Conservation (phyloP, 2,113 vertebrate genomes). For the Hippocampus comes region DNA sequence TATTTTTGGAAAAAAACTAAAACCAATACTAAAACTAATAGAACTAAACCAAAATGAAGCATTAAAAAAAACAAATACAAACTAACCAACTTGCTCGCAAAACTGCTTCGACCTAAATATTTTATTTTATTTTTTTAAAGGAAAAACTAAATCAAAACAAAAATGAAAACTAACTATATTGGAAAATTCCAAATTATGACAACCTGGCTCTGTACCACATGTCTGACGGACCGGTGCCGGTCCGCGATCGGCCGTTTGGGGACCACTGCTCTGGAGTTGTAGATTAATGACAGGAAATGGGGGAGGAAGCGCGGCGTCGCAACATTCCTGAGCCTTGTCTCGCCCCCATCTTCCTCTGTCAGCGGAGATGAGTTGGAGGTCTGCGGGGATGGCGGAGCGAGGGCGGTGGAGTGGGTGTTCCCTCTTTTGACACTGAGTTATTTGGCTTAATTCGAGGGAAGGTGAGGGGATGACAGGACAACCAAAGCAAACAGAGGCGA, state of each 20-base stretch:
- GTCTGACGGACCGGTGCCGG: neutral
- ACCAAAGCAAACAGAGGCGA: constrained; percentile 77
- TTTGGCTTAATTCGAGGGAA: constrained; percentile 56
- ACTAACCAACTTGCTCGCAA: no score
- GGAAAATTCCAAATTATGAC: no score
- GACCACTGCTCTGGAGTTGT: constrained; percentile 8
- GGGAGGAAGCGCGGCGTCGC: constrained; percentile 16
- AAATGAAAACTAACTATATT: no score
- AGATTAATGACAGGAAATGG: constrained; percentile 37
- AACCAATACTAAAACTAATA: no score
- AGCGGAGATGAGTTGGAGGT: constrained; percentile 55
- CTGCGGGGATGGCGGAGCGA: constrained; percentile 45
- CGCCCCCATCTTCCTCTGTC: constrained; percentile 47
- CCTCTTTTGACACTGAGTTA: constrained; percentile 60
- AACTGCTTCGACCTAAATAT: no score
- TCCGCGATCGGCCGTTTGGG: neutral
- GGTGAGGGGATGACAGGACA: constrained; percentile 69
- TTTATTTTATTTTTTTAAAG: no score
- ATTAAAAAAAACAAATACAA: no score
- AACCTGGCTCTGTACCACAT: no score
- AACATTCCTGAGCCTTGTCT: constrained; percentile 36
- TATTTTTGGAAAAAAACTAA: no score
- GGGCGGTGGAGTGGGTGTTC: constrained; percentile 40
- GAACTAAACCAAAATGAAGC: no score
- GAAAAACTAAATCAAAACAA: no score